phyloP scores from a whole-genome alignment of 2,113 vertebrate genomes.

The Spea multiplicata region DNA sequence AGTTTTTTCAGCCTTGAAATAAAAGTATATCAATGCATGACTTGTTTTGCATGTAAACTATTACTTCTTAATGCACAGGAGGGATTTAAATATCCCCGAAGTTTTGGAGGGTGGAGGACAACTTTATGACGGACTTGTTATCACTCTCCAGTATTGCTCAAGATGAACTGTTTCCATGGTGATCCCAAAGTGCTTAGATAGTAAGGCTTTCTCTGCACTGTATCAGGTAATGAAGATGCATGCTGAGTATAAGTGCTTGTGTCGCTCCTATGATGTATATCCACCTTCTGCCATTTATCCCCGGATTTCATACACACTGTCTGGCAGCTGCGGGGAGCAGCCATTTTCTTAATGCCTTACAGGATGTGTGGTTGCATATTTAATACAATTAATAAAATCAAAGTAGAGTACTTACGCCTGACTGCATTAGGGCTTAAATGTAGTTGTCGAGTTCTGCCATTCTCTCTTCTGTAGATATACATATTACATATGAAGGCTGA shows the following conservation, averaged over 20 bases:
- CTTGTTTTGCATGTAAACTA: not conserved
- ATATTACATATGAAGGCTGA: no score
- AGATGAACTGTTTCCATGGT: constrained; percentile 45
- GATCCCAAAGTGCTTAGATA: constrained; percentile 40
- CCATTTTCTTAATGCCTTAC: constrained; percentile 11
- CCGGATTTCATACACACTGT: constrained; percentile 35
- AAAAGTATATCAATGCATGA: not conserved
- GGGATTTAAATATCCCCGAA: not conserved
- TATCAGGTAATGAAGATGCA: constrained; percentile 46
- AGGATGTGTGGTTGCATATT: constrained; percentile 18
- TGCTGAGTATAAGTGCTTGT: constrained; percentile 46
- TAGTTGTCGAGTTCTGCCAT: no score
- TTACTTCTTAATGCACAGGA: not conserved
- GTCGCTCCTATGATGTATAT: constrained; percentile 45
- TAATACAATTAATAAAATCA: constrained; percentile 25
- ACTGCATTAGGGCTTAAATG: not conserved
- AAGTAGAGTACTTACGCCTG: not conserved
- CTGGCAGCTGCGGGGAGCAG: constrained; percentile 25
- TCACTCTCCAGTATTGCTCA: constrained; percentile 33
- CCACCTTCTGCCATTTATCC: constrained; percentile 39
- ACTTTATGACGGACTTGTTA: constrained; percentile 38
- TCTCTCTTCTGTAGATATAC: no score
- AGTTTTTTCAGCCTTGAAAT: no score
- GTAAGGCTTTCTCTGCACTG: constrained; percentile 28
- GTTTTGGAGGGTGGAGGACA: constrained; percentile 12